Percentiles rank a stretch among this genome's conserved stretches.
Conservation (phyloP, 1,140 invertebrate species). For the Acyrthosiphon pisum region DNA sequence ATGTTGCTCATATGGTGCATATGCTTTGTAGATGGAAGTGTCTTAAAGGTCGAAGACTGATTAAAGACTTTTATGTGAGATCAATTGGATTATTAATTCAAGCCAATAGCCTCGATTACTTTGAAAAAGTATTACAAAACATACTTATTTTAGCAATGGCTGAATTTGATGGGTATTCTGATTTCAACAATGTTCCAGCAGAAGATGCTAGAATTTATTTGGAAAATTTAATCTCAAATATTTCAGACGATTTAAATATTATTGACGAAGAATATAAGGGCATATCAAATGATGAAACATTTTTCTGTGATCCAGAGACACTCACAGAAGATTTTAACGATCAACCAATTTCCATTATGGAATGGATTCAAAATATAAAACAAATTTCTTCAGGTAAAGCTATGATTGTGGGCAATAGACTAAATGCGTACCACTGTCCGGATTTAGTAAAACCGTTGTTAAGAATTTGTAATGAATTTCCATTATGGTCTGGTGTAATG, state of each 20-base stretch:
- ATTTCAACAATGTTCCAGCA: background rate
- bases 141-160: background rate
- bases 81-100: background rate
- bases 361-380: background rate
- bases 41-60: background rate
- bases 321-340: background rate
- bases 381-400: background rate
- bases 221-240: background rate
- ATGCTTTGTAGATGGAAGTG: too few species aligned
- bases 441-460: background rate
- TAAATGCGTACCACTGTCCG: background rate
- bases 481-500: background rate
- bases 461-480: conserved; percentile 10
- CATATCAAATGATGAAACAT: background rate
- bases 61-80: background rate
- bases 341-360: background rate
- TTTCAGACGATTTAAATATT: background rate
- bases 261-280: background rate
- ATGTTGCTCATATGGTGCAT: too few species aligned
- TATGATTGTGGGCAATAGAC: background rate
- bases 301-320: background rate
- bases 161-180: background rate
- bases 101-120: background rate
- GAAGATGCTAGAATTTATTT: background rate
- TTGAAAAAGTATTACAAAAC: background rate